phyloP scores from a whole-genome alignment of 2,797 vertebrate species.

The Poeciliopsis turneri region DNA sequence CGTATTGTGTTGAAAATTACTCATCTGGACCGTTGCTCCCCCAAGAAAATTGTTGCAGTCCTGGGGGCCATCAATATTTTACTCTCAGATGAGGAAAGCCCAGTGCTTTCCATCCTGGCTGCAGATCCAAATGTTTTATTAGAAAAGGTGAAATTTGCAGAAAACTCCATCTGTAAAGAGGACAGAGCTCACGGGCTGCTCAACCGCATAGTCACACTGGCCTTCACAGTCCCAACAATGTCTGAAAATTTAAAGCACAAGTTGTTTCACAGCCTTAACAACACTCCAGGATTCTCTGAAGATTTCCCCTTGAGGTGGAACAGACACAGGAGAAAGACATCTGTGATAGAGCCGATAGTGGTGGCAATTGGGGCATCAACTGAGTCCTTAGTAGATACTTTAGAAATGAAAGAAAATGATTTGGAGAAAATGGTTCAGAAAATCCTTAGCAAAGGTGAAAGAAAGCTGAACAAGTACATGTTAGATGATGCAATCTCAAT shows the following conservation, averaged over 20 bases:
- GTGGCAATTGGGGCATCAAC: constrained; percentile 20
- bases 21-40: constrained; percentile 87
- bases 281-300: constrained; percentile 37
- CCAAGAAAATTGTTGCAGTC: constrained; percentile 86
- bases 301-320: background rate
- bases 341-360: constrained; percentile 14
- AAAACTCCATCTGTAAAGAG: constrained; percentile 69
- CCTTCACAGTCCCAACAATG: constrained; percentile 88
- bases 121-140: constrained; percentile 89
- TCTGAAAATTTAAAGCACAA: constrained; percentile 79
- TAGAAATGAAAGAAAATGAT: constrained; percentile 57
- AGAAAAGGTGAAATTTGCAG: constrained; percentile 84
- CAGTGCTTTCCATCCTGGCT: constrained; percentile 92
- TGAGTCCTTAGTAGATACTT: constrained; percentile 34
- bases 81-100: constrained; percentile 87
- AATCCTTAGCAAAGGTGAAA: constrained; percentile 37
- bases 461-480: constrained; percentile 80
- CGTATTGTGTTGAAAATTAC: constrained; percentile 90
- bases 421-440: constrained; percentile 55
- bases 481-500: constrained; percentile 83
- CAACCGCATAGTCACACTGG: constrained; percentile 88
- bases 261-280: constrained; percentile 80
- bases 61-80: constrained; percentile 92
- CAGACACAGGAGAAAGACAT: background rate
- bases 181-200: constrained; percentile 88